A percentile compares a stretch with the other conserved stretches of the same genome.
These are phyloP conservation scores for Dynastes tityus DNA, from an alignment of 2,888 invertebrate species.

Conservation along the genomic window DNA sequence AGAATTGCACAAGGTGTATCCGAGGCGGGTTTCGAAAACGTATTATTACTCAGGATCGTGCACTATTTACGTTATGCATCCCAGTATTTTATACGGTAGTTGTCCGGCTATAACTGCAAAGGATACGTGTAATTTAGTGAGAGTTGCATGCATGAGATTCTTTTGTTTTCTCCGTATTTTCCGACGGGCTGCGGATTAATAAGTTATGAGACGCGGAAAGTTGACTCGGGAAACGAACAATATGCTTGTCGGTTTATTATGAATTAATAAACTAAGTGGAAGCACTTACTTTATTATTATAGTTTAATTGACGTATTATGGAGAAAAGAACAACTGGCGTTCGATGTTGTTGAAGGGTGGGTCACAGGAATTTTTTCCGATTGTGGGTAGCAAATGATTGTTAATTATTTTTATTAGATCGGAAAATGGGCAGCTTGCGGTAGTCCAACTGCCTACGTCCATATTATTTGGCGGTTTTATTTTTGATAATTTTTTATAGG, in stretches of 20 bases:
- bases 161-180: constrained; percentile 36
- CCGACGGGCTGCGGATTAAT: constrained; percentile 16
- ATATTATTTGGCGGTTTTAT: constrained; percentile 12
- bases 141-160: constrained; percentile 33
- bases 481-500: background rate
- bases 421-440: constrained; percentile 8
- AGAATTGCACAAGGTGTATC: constrained; percentile 26
- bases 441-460: background rate
- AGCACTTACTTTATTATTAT: constrained; percentile 34
- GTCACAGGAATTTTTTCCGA: background rate
- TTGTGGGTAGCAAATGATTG: constrained; percentile 7
- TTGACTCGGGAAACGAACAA: constrained; percentile 32
- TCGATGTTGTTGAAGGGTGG: background rate
- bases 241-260: constrained; percentile 23
- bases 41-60: constrained; percentile 23
- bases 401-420: constrained; percentile 22
- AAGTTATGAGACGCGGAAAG: constrained; percentile 39
- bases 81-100: background rate
- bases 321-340: constrained; percentile 34
- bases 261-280: constrained; percentile 39
- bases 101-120: background rate
- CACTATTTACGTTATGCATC: constrained; percentile 5
- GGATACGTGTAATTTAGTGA: constrained; percentile 33
- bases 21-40: background rate
- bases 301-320: constrained; percentile 5